Percentiles rank a stretch among this genome's conserved stretches.
Conservation (phyloP, 2,888 invertebrate species). For the Heteromurus nitidus region DNA sequence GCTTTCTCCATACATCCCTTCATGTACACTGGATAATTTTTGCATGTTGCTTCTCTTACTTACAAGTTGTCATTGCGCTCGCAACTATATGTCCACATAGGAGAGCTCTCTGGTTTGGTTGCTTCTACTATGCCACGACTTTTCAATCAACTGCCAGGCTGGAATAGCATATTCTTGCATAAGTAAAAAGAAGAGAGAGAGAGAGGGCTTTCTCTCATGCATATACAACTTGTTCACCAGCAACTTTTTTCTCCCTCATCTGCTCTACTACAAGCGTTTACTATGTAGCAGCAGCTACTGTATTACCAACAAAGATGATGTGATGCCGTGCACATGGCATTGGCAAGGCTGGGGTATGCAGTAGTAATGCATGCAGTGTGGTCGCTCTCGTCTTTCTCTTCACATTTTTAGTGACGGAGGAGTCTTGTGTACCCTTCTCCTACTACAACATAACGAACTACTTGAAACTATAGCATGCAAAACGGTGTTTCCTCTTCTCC, state of each 20-base stretch:
- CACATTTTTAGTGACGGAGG: background rate
- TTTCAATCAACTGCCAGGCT: slow-evolving; percentile 45
- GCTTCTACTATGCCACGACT: slow-evolving; percentile 17
- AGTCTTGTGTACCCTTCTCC: background rate
- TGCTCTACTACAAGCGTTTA: slow-evolving; percentile 1
- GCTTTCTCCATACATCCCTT: slow-evolving; percentile 33
- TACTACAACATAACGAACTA: background rate
- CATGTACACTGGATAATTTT: slow-evolving; percentile 17
- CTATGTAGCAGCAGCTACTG: background rate
- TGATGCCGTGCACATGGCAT: slow-evolving; percentile 35
- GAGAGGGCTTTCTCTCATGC: slow-evolving; percentile 27
- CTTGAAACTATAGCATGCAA: slow-evolving; percentile 48
- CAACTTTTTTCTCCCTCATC: slow-evolving; percentile 14
- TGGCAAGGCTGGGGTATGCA: background rate
- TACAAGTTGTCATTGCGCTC: too few species aligned
- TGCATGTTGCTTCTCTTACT: slow-evolving; percentile 18
- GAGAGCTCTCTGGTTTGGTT: background rate
- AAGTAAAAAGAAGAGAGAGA: background rate
- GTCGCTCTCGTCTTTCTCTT: background rate
- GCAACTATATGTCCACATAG: too few species aligned
- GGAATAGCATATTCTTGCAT: background rate
- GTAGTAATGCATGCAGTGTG: background rate
- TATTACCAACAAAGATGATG: slow-evolving; percentile 23
- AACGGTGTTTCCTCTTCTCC: slow-evolving; percentile 57
- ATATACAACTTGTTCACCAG: slow-evolving; percentile 34